Conservation (phyloP, 2,888 invertebrate species). For the Polyploca ridens region DNA sequence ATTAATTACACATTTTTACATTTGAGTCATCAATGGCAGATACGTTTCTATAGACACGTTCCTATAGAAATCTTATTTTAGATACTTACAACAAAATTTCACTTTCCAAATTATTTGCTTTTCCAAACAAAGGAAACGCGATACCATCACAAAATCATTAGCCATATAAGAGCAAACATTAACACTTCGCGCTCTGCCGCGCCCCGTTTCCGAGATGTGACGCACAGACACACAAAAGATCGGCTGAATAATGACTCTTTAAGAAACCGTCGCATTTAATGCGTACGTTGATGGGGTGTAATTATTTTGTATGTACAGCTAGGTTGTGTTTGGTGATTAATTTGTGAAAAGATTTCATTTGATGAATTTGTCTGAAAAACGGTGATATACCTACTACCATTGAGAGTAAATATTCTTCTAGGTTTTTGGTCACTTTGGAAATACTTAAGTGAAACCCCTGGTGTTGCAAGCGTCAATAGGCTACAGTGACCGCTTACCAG, state of each 20-base stretch:
- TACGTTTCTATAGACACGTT: no score
- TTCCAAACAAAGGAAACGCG: constrained; percentile 10
- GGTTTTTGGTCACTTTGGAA: no score
- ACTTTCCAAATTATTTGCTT: background rate
- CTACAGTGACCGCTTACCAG: no score
- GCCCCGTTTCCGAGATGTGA: constrained; percentile 40
- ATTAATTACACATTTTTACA: no score
- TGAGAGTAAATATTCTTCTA: no score
- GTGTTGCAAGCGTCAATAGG: no score
- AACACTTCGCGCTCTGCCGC: constrained; percentile 41
- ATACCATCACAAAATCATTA: constrained; percentile 41
- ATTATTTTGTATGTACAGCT: constrained; percentile 14
- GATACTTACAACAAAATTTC: background rate
- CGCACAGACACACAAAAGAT: constrained; percentile 38
- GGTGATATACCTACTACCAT: no score
- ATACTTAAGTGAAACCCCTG: no score
- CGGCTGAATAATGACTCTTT: constrained; percentile 51
- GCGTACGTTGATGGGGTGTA: constrained; percentile 29
- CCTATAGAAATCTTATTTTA: background rate
- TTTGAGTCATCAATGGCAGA: no score
- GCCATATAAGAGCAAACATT: constrained; percentile 31
- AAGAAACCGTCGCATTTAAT: constrained; percentile 43
- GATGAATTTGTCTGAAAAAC: no score
- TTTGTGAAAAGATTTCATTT: background rate
- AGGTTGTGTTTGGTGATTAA: background rate